Evolutionary conservation across 2,797 vertebrate genomes (phyloP), one percentile per base, ranked within the genome.

Genomic region (Lerista edwardsae): DNA sequence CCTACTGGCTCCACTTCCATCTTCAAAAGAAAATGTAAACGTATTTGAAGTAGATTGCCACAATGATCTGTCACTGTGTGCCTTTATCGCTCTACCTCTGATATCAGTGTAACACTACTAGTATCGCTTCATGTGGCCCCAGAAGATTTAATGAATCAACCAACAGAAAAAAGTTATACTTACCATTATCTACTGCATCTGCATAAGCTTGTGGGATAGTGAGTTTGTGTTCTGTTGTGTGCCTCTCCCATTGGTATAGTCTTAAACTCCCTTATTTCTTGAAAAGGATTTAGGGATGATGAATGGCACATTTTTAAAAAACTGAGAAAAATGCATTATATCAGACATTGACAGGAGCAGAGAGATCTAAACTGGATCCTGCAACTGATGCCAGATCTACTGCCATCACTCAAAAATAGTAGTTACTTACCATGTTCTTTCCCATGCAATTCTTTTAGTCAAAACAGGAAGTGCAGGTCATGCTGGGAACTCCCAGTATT

Each of bases 1-100:
- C 31, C 31, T 68, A 65, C 41, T 65, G 27, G 10, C 61, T 29
- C 29, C 61, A 47, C 15, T 31, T 34, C 14, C 11, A 10, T 25
- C 75, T 76, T 36, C 55, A 76, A 61, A 76, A 59, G 4, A 57
- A 10, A 31, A 14, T 59, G 36, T 34, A 67, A 9, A 55, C 47
- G n/a, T n/a, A 44, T 75, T 75, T 75, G 51, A 75, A 75, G 39
- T 44, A 75, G 55, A 59, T 79, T 80, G n/a, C 65, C 65, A 29
- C 12, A 27, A 12, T 69, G 47, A 68, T 55, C 23, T 80, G 21
- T 31, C 12, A 34, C 15, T n/a, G 6, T 51, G 29, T 29, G 19
- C 64, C 31, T 55, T 57, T 69, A 68, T 36, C 47, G 57, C 47
- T 69, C 23, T 31, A 23, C 23, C 64, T 55, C 65, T 29, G 65